A percentile compares a stretch with the other conserved stretches of the same genome.
Conservation (phyloP, 2,888 invertebrate species). For the Nomada ruficornis region DNA sequence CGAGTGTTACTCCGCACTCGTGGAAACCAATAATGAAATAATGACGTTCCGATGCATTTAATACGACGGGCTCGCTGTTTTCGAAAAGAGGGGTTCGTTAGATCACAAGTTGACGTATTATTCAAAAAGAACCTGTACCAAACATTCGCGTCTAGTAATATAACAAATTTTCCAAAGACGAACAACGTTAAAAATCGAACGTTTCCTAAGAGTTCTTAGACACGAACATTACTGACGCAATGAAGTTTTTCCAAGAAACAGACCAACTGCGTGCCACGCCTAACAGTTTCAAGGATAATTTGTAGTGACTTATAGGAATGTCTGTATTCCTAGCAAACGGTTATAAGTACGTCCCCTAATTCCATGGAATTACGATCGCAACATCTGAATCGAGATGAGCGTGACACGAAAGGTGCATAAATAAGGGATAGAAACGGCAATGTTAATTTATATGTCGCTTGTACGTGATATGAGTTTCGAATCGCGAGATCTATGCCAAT, state of each 20-base stretch:
- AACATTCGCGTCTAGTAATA: too few species aligned
- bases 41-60: slow-evolving; percentile 31
- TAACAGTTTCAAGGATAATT: background rate
- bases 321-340: background rate
- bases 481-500: slow-evolving; percentile 18
- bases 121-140: too few species aligned
- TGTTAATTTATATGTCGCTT: slow-evolving; percentile 11
- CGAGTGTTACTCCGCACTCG: slow-evolving; percentile 12
- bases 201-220: background rate
- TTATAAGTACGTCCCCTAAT: background rate
- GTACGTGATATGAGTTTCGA: slow-evolving; percentile 31
- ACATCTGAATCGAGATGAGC: slow-evolving; percentile 1
- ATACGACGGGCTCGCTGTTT: background rate
- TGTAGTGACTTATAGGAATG: background rate
- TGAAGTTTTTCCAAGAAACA: background rate
- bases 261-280: background rate
- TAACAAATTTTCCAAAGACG: too few species aligned
- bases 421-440: slow-evolving; percentile 27
- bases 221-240: background rate
- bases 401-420: slow-evolving; percentile 24
- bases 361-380: slow-evolving; percentile 19
- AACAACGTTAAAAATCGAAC: background rate
- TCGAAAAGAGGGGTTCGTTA: background rate
- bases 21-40: slow-evolving; percentile 20
- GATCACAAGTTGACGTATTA: too few species aligned